Evolutionary conservation across 2,797 vertebrate genomes (phyloP), one percentile per base, ranked within the genome.

Genomic region (Pangasius mekongensis): DNA sequence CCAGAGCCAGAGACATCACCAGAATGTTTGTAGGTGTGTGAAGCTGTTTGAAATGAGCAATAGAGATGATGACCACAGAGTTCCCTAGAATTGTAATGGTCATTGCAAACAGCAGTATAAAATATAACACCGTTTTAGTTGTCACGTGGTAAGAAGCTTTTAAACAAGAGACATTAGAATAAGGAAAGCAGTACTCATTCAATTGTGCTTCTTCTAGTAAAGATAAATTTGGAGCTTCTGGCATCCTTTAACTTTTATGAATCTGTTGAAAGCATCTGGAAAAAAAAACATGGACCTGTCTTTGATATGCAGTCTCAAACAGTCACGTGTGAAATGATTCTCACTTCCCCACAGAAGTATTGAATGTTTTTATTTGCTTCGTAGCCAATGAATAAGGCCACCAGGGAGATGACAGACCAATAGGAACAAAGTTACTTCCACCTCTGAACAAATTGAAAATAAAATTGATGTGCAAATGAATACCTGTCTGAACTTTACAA

Each of bases 1-100:
- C 94, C 39, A 94, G 89, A 33, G 95, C 96, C 90, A 97, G 93
- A 89, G 96, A 97, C 86, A 96, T 94, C 84, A 96, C 94, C 74
- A 96, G 90, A 56, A 96, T 91, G 88, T 97, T 96, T 30, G 95
- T 96, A 24, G 96, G 95, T 54, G 95, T 96, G 84, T 96, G 95
- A 69, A 97, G 92, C 85, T 96, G 94, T 87, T 94, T 96, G 89
- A 96, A 96, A 90, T 96, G 94, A 0, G 92, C 91, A 22, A 96
- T 95, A 47, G 96, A 96, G 87, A 96, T 92, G 18, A 97, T 95
- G 62, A 96, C 95, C 43, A 96, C 93, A 47, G 91, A 78, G 87
- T 96, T 97, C 22, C 96, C 96, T 0, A 95, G 86, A 86, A 96
- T 60, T 0, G 95, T 96, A 30, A 95, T 88, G 9, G 93, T 54